These are phyloP conservation scores for Hemicrepidius hirtus DNA, from an alignment of 2,888 invertebrate genomes.

Conservation along the genomic window DNA sequence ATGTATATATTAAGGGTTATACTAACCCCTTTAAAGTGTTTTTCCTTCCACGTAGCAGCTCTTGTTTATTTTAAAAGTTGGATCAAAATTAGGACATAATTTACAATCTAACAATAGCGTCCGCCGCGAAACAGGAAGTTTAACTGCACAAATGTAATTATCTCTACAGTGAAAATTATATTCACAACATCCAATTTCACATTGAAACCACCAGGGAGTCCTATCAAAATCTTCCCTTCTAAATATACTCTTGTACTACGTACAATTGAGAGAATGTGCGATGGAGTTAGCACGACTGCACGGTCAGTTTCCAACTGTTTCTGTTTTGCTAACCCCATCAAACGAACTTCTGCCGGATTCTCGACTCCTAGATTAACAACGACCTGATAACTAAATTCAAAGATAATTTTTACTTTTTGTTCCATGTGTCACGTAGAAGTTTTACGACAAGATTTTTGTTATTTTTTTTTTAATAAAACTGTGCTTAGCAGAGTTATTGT, in stretches of 20 bases:
- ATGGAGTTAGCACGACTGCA: conserved; percentile 37
- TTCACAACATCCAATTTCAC: conserved; percentile 54
- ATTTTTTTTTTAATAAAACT: too few species aligned
- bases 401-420: conserved; percentile 10
- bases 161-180: conserved; percentile 53
- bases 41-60: not conserved
- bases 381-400: conserved; percentile 30
- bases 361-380: conserved; percentile 38
- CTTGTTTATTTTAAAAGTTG: conserved; percentile 42
- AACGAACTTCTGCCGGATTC: conserved; percentile 39
- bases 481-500: too few species aligned
- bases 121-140: conserved; percentile 45
- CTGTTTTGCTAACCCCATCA: conserved; percentile 45
- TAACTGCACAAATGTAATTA: conserved; percentile 53
- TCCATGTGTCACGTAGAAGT: not conserved
- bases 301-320: conserved; percentile 49
- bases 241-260: conserved; percentile 47
- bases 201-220: conserved; percentile 52
- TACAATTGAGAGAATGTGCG: conserved; percentile 44
- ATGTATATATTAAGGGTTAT: not conserved
- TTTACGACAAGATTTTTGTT: not conserved
- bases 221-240: conserved; percentile 54
- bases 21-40: not conserved
- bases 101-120: conserved; percentile 42
- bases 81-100: conserved; percentile 43